phyloP scores from a whole-genome alignment of 2,888 invertebrate species.

The Hirtodrosophila confusa region DNA sequence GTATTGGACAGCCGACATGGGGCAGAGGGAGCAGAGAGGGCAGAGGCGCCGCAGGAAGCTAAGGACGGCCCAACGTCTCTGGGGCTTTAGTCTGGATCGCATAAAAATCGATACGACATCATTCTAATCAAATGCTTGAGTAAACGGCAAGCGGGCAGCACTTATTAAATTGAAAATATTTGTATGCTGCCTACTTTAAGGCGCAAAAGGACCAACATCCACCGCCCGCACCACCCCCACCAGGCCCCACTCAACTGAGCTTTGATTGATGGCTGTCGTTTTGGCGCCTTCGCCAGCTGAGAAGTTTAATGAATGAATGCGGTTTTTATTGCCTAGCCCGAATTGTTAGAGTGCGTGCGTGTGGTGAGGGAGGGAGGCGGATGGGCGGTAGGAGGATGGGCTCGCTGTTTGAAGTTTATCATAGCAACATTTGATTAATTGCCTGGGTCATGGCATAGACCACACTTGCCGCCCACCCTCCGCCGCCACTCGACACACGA shows the following conservation, averaged over 20 bases:
- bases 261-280: slow-evolving; percentile 72
- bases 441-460: slow-evolving; percentile 32
- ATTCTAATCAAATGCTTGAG: slow-evolving; percentile 46
- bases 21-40: slow-evolving; percentile 3
- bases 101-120: slow-evolving; percentile 68
- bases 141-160: slow-evolving; percentile 41
- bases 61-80: slow-evolving; percentile 12
- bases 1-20: slow-evolving; percentile 45
- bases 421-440: slow-evolving; percentile 66
- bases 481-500: slow-evolving; percentile 2
- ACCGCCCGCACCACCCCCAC: not conserved
- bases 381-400: not conserved
- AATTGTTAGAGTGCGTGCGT: slow-evolving; percentile 14
- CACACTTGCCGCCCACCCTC: not conserved
- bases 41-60: no score
- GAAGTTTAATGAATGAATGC: slow-evolving; percentile 72
- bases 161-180: slow-evolving; percentile 71
- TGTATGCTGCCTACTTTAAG: slow-evolving; percentile 40
- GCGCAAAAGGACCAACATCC: slow-evolving; percentile 5
- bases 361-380: not conserved
- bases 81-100: slow-evolving; percentile 1
- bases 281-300: slow-evolving; percentile 55
- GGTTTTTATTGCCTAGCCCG: slow-evolving; percentile 46
- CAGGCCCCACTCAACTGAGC: slow-evolving; percentile 9
- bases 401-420: slow-evolving; percentile 53